Base-by-base conservation (phyloP, 2,113 vertebrate species). In the Colius striatus region DNA sequence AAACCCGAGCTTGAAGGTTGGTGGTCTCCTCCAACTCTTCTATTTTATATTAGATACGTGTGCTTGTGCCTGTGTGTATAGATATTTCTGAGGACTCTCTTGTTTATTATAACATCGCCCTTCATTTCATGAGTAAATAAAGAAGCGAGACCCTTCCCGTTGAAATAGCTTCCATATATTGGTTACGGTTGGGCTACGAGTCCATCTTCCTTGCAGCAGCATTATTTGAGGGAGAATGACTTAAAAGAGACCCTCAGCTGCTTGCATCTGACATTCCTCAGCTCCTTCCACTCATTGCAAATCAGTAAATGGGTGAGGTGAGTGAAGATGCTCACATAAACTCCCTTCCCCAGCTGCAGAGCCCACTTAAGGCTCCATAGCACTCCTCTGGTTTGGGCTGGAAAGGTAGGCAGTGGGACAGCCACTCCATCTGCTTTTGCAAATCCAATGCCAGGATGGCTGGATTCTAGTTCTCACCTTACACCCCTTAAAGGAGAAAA, bases 11-110 rank as follows among this genome's bases (percentile, higher is more conserved):
- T 76, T 53, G 58, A 88, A 92, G 77, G 38, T 74, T 94, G 84
- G 90, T 96, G 86, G 65, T 87, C 96, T 87, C 85, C 55, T 84
- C 92, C 76, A 41, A 60, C 18, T 50, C 83, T 1, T 26, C 58
- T 62, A 3, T 71, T 93, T 81, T 45, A 3, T 12, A 14, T 73
- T 36, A 63, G 76, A 72, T 17, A 16, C 2, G 25, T 14, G 36
- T 2, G 0, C 9, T n/a, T 5, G 27, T 20, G 61, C 43, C 81
- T 41, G 60, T 3, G 41, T 10, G 73, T n/a, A 48, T 43, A 90
- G 88, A 67, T 55, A 60, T 70, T 94, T 71, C 92, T 76, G 75
- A 88, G 74, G 80, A 19, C 54, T 11, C 54, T 11, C 68, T 29
- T 23, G 41, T 23, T 88, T 27, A 10, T 62, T 66, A 6, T 7